phyloP scores from a whole-genome alignment of 2,113 vertebrate genomes.

The Corapipo altera region DNA sequence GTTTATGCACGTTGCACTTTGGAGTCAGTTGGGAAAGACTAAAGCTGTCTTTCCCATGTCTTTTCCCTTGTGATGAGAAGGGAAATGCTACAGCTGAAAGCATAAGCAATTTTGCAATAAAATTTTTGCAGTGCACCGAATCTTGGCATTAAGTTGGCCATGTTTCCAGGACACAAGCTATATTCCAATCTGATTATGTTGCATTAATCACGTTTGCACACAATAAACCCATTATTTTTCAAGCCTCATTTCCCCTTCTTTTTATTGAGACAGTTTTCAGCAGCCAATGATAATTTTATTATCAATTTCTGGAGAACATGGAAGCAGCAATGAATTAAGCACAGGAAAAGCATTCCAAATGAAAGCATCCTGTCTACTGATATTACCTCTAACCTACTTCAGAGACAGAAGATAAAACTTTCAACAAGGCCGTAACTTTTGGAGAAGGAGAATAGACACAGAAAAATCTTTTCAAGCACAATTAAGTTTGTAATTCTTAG shows the following conservation, averaged over 20 bases:
- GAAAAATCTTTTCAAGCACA: conserved; percentile 17
- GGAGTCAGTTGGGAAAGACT: neutral
- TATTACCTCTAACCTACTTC: neutral
- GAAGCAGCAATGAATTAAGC: neutral
- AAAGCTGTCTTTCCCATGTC: neutral
- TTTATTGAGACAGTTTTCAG: conserved; percentile 2
- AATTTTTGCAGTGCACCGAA: neutral
- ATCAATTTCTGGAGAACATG: neutral
- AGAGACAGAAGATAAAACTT: neutral
- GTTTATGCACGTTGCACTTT: neutral
- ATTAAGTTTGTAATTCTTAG: neutral
- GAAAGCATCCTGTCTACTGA: neutral
- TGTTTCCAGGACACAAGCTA: neutral
- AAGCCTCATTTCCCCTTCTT: neutral
- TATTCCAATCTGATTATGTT: neutral
- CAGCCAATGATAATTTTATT: neutral
- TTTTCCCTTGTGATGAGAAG: neutral
- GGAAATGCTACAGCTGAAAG: neutral
- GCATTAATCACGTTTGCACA: conserved; percentile 15
- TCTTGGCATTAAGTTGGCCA: neutral
- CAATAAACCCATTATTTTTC: neutral
- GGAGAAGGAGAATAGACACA: neutral
- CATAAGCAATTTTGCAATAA: conserved; percentile 14
- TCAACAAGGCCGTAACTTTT: neutral
- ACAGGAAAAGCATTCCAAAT: conserved; percentile 5